A percentile compares a stretch with the other conserved stretches of the same genome.
phyloP scores from a whole-genome alignment of 2,797 vertebrate genomes.

The Rhabdophis nuchalis region DNA sequence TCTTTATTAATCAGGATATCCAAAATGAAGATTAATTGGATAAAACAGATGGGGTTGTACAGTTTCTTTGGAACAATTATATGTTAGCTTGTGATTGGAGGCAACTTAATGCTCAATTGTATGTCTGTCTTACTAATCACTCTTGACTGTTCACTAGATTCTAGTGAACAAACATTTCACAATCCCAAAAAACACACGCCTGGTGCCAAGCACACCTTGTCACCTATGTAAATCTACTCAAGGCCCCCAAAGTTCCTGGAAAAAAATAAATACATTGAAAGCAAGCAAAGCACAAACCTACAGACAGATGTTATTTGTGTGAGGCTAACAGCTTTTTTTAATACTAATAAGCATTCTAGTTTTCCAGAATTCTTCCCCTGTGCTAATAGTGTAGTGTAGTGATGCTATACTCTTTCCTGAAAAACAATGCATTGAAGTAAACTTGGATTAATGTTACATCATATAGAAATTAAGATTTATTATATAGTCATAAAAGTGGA shows the following conservation, averaged over 20 bases:
- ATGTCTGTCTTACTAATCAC: background rate
- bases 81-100: background rate
- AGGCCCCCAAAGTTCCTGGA: background rate
- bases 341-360: background rate
- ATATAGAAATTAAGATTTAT: background rate
- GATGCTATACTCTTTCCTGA: background rate
- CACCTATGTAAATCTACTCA: background rate
- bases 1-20: background rate
- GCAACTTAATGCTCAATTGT: background rate
- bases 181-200: background rate
- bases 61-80: background rate
- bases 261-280: background rate
- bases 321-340: background rate
- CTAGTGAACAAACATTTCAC: background rate
- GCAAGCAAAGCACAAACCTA: background rate
- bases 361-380: background rate
- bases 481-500: background rate
- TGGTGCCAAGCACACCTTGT: background rate
- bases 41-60: background rate
- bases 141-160: background rate
- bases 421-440: background rate
- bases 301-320: background rate
- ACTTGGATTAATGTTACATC: background rate
- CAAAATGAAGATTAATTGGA: background rate
- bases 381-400: background rate